These are phyloP conservation scores for Pseudobourletiella spinata DNA, from an alignment of 1,140 invertebrate species.

Conservation along the genomic window DNA sequence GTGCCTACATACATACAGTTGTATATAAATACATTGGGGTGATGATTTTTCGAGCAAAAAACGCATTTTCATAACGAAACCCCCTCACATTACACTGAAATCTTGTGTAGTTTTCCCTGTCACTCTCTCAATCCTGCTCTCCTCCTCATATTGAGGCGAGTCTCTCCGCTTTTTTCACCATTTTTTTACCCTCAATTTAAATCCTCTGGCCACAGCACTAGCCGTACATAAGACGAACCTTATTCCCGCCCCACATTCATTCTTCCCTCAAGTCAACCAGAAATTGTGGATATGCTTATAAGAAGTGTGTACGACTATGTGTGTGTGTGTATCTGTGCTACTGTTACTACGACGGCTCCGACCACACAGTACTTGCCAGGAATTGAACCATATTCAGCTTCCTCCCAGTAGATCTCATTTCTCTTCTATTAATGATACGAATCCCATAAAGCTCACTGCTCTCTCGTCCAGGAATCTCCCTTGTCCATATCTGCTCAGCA, in stretches of 20 bases:
- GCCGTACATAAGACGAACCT: no score
- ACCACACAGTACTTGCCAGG: slow-evolving; percentile 19
- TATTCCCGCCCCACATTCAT: no score
- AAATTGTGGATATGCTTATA: no score
- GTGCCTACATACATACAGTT: neutral
- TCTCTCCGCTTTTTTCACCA: no score
- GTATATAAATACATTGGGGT: neutral
- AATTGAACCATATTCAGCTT: slow-evolving; percentile 30
- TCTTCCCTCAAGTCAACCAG: slow-evolving; percentile 15
- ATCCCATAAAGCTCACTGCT: slow-evolving; percentile 31
- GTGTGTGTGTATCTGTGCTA: no score
- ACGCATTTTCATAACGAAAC: slow-evolving; percentile 29
- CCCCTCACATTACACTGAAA: slow-evolving; percentile 8
- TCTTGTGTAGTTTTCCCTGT: neutral
- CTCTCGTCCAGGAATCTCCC: slow-evolving; percentile 27
- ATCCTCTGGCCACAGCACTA: no score
- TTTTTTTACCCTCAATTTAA: no score
- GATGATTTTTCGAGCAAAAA: slow-evolving; percentile 23
- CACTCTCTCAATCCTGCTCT: no score
- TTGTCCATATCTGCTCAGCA: slow-evolving; percentile 24
- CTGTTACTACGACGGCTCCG: no score
- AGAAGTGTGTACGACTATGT: no score
- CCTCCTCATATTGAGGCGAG: neutral
- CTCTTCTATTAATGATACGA: slow-evolving; percentile 32
- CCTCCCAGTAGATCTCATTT: slow-evolving; percentile 26